A percentile compares a stretch with the other conserved stretches of the same genome.
Evolutionary conservation across 2,888 invertebrate species (phyloP).

Genomic region (Leistus spinibarbis): DNA sequence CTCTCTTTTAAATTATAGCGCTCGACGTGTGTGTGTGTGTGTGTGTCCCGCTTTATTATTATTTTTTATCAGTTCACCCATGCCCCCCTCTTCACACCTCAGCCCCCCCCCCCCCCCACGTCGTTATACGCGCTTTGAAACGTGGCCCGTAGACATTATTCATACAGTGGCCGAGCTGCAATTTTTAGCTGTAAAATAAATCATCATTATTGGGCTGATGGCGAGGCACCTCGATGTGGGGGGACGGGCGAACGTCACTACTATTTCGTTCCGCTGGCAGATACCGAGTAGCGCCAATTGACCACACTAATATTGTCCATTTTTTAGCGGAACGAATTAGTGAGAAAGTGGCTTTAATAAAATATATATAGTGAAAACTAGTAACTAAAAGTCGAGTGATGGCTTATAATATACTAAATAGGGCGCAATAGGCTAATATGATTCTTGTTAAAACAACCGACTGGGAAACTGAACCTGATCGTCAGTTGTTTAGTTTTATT

Average conservation of each 20-base stretch:
- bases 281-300: neutral
- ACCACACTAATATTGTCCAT: no score
- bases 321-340: no score
- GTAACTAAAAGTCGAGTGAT: no score
- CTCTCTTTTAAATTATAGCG: slow-evolving; percentile 29
- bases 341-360: no score
- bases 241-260: neutral
- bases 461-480: no score
- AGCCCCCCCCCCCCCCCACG: neutral
- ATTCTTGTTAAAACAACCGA: no score
- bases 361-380: no score
- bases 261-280: neutral
- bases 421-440: no score
- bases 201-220: slow-evolving; percentile 64
- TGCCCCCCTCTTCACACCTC: slow-evolving; percentile 48
- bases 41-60: slow-evolving; percentile 44
- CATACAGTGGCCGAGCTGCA: slow-evolving; percentile 62
- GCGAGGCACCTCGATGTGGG: neutral
- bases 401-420: no score
- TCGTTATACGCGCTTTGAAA: slow-evolving; percentile 50
- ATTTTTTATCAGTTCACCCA: slow-evolving; percentile 52
- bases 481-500: no score
- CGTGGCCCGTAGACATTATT: slow-evolving; percentile 59
- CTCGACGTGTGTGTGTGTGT: slow-evolving; percentile 11
- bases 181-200: slow-evolving; percentile 65